These are phyloP conservation scores for Myotis myotis DNA, from an alignment of 2,797 vertebrate genomes.

Conservation along the genomic window DNA sequence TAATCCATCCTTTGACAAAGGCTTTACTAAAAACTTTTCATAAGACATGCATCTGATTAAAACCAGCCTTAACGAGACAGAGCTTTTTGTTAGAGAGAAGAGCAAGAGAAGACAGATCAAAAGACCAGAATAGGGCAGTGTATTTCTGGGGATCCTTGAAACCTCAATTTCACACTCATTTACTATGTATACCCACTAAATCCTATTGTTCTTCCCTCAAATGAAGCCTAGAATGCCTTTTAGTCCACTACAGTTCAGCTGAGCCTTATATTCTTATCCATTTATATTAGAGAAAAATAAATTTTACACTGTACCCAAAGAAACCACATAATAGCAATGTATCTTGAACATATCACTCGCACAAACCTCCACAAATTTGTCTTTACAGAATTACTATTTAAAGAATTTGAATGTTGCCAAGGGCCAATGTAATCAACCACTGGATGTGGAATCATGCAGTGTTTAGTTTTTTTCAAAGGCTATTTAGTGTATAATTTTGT, in stretches of 20 bases:
- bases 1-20: constrained; percentile 85
- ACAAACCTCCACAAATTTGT: background rate
- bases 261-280: background rate
- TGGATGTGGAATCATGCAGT: background rate
- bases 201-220: background rate
- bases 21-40: constrained; percentile 86
- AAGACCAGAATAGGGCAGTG: background rate
- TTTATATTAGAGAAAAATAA: background rate
- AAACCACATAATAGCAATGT: background rate
- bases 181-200: background rate
- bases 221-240: background rate
- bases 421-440: background rate
- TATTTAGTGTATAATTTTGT: background rate
- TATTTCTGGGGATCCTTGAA: background rate
- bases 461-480: background rate
- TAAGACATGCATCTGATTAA: background rate
- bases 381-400: background rate
- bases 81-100: background rate
- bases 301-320: background rate
- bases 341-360: background rate
- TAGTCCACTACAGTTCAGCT: background rate
- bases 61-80: background rate
- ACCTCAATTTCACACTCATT: background rate
- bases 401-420: background rate
- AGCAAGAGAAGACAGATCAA: background rate